Base-by-base conservation (phyloP, 2,888 invertebrate genomes). In the Mythimna loreyi region DNA sequence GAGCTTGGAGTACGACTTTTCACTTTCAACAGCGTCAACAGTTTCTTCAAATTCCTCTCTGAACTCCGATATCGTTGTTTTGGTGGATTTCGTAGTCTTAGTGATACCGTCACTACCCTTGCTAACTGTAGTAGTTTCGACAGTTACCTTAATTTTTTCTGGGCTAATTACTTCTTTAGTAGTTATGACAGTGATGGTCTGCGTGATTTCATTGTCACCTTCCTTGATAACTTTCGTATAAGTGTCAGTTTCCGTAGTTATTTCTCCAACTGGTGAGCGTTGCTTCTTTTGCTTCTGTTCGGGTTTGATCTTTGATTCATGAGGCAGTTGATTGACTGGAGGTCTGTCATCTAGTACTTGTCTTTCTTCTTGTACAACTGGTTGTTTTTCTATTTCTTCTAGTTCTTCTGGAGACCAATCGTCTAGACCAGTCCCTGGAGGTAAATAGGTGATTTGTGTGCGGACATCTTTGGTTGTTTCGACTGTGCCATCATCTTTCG, bases 21-120 rank as follows among this genome's bases (percentile, higher is more conserved):
- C 97, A 84, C 93, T 93, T 77, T 92, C 94, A 16, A 93, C 94
- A 1, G 91, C 91, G 62, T 96, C 96, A 52, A 94, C 91, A 3
- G 86, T 93, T 88, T 96, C 96, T 87, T 96, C 95, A 75, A 89
- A 95, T 82, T 96, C 96, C 82, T 96, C 96, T 80, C 92, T 94
- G 47, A 92, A 91, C 82, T 96, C 96, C 4, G 96, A 95, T 71
- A 96, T 95, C 0, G 96, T 96, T 5, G 95, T 96, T 87, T 96
- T 96, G 0, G 95, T 96, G 4, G 96, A 93, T 85, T 96, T 96
- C 23, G 94, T 94, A 13, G 96, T 96, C 90, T 96, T 95, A 8
- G 94, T 95, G 2, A 94, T 84, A 28, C 96, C 96, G 71, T 96
- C 96, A 74, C 86, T 92, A 2, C 94, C 92, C 85, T 91, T 95